Evolutionary conservation across 1,140 invertebrate genomes (phyloP).

Genomic region (Philotrypesis tridentata): DNA sequence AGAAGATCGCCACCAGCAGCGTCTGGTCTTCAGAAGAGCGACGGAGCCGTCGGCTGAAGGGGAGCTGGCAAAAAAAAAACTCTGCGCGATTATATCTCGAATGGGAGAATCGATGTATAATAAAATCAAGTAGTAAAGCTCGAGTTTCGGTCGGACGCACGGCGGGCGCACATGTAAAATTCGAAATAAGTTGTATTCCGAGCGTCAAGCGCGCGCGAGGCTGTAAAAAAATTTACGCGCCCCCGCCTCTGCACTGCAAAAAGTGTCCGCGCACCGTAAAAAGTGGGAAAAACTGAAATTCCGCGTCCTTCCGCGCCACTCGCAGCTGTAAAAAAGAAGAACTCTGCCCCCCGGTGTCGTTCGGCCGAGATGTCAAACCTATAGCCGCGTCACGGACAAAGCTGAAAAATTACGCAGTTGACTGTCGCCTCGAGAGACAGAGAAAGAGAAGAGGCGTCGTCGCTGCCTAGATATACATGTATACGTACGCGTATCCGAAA

Average conservation of each 20-base stretch:
- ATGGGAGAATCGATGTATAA: background rate
- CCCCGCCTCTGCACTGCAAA: background rate
- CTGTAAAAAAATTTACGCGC: background rate
- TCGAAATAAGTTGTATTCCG: background rate
- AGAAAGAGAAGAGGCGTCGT: background rate
- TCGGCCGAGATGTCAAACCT: background rate
- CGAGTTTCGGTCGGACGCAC: background rate
- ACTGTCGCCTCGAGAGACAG: background rate
- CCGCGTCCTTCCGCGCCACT: background rate
- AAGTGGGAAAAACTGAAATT: background rate
- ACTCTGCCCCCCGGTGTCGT: background rate
- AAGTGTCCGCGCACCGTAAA: background rate
- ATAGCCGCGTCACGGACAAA: constrained; percentile 1
- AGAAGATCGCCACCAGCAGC: background rate
- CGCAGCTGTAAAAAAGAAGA: background rate
- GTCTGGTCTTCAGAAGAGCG: too few species aligned
- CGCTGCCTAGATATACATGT: too few species aligned
- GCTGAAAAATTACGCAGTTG: background rate
- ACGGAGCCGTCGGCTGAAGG: too few species aligned
- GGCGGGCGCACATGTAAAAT: background rate
- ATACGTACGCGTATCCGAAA: too few species aligned
- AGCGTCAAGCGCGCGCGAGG: background rate
- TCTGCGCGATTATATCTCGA: background rate
- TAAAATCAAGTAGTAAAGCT: background rate
- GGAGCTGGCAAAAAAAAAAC: background rate